Percentiles rank a stretch among this genome's conserved stretches.
Evolutionary conservation across 2,888 invertebrate genomes (phyloP).

Genomic region (Ischnus inquisitorius): DNA sequence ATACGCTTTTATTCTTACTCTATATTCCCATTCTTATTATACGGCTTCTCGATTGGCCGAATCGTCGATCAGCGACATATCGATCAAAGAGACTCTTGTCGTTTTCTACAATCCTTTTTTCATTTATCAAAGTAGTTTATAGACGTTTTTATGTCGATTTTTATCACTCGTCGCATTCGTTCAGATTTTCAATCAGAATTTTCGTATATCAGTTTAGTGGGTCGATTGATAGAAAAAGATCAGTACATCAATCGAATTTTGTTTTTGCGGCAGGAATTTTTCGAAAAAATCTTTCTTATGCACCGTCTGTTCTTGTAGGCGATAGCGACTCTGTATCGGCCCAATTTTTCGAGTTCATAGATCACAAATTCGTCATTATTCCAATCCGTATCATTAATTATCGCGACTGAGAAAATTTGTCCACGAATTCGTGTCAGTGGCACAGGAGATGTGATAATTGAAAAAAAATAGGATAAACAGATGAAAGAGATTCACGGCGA

Average conservation of each 20-base stretch:
- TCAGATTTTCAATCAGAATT: no score
- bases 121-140: background rate
- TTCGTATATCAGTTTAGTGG: no score
- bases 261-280: background rate
- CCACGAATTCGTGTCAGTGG: no score
- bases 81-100: background rate
- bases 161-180: no score
- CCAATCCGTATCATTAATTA: background rate
- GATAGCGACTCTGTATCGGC: background rate
- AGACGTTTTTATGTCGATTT: background rate
- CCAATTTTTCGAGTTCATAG: background rate
- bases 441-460: background rate
- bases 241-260: background rate
- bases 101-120: slow-evolving; percentile 5
- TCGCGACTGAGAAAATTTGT: background rate
- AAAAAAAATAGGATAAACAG: background rate
- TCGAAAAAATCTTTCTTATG: background rate
- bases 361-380: background rate
- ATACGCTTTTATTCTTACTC: slow-evolving; percentile 52
- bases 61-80: slow-evolving; percentile 46
- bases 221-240: background rate
- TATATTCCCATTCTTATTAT: slow-evolving; percentile 58
- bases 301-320: background rate
- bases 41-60: slow-evolving; percentile 58
- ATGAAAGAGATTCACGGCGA: background rate